A percentile compares a stretch with the other conserved stretches of the same genome.
Evolutionary conservation across 2,888 invertebrate genomes (phyloP).

Genomic region (Tridacna crocea): DNA sequence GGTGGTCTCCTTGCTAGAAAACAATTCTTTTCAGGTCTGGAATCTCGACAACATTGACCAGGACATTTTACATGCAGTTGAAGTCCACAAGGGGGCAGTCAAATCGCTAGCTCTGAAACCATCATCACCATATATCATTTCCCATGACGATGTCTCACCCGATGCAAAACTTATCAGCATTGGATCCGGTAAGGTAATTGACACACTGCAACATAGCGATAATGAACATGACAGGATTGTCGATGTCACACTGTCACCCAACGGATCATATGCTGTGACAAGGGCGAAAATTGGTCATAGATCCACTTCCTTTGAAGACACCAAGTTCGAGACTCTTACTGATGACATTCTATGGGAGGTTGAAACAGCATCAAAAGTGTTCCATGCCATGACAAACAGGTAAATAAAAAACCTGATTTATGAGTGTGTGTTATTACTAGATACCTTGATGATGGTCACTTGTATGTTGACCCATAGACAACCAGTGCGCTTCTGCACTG

Average conservation of each 20-base stretch:
- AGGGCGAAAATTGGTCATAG: conserved; percentile 55
- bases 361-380: conserved; percentile 63
- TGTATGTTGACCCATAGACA: no score
- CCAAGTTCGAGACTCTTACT: conserved; percentile 61
- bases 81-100: conserved; percentile 71
- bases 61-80: conserved; percentile 72
- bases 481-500: no score
- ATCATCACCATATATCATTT: conserved; percentile 59
- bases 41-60: conserved; percentile 78
- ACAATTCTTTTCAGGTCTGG: conserved; percentile 80
- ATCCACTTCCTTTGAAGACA: conserved; percentile 32
- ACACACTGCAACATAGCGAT: conserved; percentile 70
- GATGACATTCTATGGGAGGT: conserved; percentile 77
- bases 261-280: conserved; percentile 71
- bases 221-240: conserved; percentile 61
- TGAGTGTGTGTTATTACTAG: no score
- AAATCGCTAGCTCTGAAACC: conserved; percentile 62
- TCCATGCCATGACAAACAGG: conserved; percentile 61
- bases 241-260: conserved; percentile 68
- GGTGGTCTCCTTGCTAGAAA: conserved; percentile 73
- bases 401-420: neutral
- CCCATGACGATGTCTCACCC: conserved; percentile 65
- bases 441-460: no score
- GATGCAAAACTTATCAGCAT: conserved; percentile 77
- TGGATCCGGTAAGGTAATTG: conserved; percentile 64